These are phyloP conservation scores for Cynocephalus volans DNA, from an alignment of 2,113 vertebrate genomes.

Conservation along the genomic window DNA sequence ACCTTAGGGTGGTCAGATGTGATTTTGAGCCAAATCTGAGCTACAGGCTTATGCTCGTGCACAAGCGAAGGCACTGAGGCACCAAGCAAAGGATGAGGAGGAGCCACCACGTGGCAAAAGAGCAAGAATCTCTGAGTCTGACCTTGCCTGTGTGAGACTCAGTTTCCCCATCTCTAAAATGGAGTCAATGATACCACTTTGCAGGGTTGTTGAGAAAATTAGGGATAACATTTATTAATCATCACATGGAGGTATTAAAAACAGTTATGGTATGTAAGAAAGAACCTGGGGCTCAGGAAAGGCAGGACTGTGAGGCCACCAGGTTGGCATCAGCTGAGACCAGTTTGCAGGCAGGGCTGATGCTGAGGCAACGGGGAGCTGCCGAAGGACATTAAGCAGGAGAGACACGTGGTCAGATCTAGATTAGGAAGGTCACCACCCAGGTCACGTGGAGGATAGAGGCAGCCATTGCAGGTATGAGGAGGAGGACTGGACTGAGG, in stretches of 20 bases:
- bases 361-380: neutral
- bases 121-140: neutral
- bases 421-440: no score
- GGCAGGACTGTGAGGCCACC: neutral
- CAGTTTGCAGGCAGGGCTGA: no score
- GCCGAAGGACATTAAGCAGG: no score
- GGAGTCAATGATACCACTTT: neutral
- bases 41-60: rapidly evolving
- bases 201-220: neutral
- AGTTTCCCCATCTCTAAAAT: neutral
- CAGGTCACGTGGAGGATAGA: no score
- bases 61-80: neutral
- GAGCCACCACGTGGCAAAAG: neutral
- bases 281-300: neutral
- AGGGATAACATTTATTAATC: neutral
- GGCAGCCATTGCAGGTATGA: no score
- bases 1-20: neutral
- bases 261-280: neutral
- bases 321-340: neutral
- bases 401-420: no score
- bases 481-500: no score
- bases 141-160: neutral
- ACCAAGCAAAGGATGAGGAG: neutral
- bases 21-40: neutral
- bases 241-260: neutral